These are phyloP conservation scores for Philonicus albiceps DNA, from an alignment of 2,888 invertebrate genomes.

Conservation along the genomic window DNA sequence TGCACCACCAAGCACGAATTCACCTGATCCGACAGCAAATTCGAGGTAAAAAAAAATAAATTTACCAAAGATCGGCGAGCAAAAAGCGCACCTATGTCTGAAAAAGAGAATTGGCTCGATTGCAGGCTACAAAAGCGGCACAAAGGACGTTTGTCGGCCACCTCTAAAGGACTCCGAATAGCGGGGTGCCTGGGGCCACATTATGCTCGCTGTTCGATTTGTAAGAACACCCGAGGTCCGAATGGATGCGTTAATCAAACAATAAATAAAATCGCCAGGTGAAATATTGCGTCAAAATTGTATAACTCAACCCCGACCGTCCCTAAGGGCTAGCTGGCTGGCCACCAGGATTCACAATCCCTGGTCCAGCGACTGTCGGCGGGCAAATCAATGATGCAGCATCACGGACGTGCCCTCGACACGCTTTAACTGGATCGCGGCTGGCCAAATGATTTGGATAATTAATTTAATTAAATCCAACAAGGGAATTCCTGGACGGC, in stretches of 20 bases:
- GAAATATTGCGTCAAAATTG: constrained; percentile 20
- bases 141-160: constrained; percentile 35
- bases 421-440: constrained; percentile 21
- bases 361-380: not conserved
- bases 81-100: not conserved
- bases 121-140: not conserved
- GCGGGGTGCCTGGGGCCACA: constrained; percentile 23
- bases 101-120: not conserved
- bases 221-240: not conserved
- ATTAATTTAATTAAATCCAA: constrained; percentile 37
- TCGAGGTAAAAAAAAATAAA: not conserved
- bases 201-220: not conserved
- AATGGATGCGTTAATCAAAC: constrained; percentile 18
- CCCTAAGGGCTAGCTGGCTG: not conserved
- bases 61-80: not conserved
- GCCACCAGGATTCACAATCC: not conserved
- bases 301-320: not conserved
- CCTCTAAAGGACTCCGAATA: constrained; percentile 18
- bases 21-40: not conserved
- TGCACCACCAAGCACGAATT: constrained; percentile 28
- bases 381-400: not conserved
- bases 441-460: not conserved
- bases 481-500: constrained; percentile 17
- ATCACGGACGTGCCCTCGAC: constrained; percentile 13
- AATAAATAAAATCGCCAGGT: constrained; percentile 8